phyloP scores from a whole-genome alignment of 2,113 vertebrate genomes.

The Coptodon rendalli region DNA sequence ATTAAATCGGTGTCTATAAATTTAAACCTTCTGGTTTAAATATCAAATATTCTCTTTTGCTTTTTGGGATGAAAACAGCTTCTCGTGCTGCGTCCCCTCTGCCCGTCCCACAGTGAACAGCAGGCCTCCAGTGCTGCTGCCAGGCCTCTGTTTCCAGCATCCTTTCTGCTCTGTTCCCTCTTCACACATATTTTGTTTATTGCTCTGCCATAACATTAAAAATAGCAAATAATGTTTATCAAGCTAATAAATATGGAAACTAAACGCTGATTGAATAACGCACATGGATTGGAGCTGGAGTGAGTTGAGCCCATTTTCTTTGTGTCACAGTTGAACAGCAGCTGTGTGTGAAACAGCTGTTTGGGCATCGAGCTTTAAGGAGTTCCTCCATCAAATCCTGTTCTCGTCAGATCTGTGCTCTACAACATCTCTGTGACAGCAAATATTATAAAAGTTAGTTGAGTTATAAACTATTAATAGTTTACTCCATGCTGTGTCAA shows the following conservation, averaged over 20 bases:
- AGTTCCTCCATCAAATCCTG: not conserved
- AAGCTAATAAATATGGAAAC: not conserved
- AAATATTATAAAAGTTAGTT: not conserved
- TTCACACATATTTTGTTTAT: not conserved
- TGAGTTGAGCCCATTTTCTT: not conserved
- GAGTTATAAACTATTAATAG: not conserved
- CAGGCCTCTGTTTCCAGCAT: not conserved
- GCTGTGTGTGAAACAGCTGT: not conserved
- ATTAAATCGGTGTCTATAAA: not conserved
- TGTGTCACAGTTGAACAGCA: not conserved
- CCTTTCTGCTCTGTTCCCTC: not conserved
- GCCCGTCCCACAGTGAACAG: conserved; percentile 2
- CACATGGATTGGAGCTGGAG: not conserved
- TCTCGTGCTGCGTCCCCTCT: not conserved
- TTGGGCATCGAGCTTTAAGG: not conserved
- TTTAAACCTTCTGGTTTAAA: not conserved
- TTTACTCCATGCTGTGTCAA: not conserved
- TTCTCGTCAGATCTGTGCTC: not conserved
- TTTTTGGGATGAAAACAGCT: not conserved
- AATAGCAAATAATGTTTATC: not conserved
- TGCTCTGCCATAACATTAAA: not conserved
- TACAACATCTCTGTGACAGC: not conserved
- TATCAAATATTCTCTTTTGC: not conserved
- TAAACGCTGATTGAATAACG: not conserved
- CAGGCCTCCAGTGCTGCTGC: not conserved